A percentile compares a stretch with the other conserved stretches of the same genome.
phyloP scores from a whole-genome alignment of 1,140 invertebrate genomes.

The Mya arenaria region DNA sequence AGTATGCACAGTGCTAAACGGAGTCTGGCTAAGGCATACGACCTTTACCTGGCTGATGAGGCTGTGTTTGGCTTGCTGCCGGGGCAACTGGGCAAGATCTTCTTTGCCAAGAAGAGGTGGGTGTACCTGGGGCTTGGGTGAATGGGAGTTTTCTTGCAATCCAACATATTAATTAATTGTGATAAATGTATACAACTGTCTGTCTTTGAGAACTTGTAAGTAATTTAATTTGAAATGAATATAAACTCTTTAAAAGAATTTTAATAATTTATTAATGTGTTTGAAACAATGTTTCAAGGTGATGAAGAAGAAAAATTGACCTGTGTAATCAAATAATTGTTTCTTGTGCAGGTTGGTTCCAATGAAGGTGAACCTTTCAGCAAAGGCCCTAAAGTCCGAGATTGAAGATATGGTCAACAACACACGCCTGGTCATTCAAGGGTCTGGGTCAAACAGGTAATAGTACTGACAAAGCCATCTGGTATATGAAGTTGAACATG shows the following conservation, averaged over 20 bases:
- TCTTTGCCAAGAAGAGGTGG: conserved; percentile 50
- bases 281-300: too few relatives aligned
- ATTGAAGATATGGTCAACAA: conserved; percentile 31
- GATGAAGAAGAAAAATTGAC: too few relatives aligned
- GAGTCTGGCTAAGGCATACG: conserved; percentile 47
- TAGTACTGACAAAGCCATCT: neutral
- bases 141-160: too few relatives aligned
- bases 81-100: conserved; percentile 45
- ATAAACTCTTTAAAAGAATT: too few relatives aligned
- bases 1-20: conserved; percentile 19
- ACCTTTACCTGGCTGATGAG: conserved; percentile 38
- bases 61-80: conserved; percentile 37
- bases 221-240: too few relatives aligned
- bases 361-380: conserved; percentile 33
- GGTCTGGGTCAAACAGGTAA: conserved; percentile 37
- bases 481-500: too few relatives aligned
- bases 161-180: too few relatives aligned
- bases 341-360: conserved; percentile 18
- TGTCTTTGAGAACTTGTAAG: too few relatives aligned
- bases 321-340: too few relatives aligned
- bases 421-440: conserved; percentile 15
- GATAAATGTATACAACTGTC: too few relatives aligned
- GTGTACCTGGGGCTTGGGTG: neutral
- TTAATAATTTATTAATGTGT: too few relatives aligned
- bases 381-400: conserved; percentile 30